Conservation (phyloP, 2,797 vertebrate genomes). For the Halcyon smyrnensis region DNA sequence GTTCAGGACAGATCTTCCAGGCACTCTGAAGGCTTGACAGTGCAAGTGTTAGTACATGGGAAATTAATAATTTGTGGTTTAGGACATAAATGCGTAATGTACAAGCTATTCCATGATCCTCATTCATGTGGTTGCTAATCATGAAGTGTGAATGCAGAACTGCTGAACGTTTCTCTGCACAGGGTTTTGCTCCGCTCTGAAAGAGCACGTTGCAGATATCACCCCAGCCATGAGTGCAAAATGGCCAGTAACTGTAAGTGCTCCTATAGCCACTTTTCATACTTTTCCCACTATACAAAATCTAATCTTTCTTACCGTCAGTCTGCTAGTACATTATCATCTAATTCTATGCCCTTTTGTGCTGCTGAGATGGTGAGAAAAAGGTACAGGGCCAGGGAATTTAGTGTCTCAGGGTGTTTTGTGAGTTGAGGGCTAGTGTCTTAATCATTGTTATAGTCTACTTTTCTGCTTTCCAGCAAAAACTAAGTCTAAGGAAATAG, state of each 20-base stretch:
- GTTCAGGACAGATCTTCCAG: neutral
- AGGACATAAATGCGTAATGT: neutral
- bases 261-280: neutral
- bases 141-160: neutral
- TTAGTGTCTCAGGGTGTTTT: neutral
- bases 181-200: neutral
- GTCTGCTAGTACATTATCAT: neutral
- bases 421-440: neutral
- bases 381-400: neutral
- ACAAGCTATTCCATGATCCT: fast-evolving
- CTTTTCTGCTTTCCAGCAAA: neutral
- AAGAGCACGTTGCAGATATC: neutral
- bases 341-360: neutral
- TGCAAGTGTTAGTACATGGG: fast-evolving
- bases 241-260: neutral
- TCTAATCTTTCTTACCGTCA: constrained; percentile 2
- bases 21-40: too few relatives aligned
- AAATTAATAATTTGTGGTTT: neutral
- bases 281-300: neutral
- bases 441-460: neutral
- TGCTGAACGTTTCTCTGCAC: neutral
- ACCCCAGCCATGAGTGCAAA: neutral
- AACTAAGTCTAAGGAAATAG: neutral
- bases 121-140: neutral
- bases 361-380: neutral